These are phyloP conservation scores for Stichopus horrens DNA, from an alignment of 53 echinoderm and acorn worm species.

Conservation along the genomic window DNA sequence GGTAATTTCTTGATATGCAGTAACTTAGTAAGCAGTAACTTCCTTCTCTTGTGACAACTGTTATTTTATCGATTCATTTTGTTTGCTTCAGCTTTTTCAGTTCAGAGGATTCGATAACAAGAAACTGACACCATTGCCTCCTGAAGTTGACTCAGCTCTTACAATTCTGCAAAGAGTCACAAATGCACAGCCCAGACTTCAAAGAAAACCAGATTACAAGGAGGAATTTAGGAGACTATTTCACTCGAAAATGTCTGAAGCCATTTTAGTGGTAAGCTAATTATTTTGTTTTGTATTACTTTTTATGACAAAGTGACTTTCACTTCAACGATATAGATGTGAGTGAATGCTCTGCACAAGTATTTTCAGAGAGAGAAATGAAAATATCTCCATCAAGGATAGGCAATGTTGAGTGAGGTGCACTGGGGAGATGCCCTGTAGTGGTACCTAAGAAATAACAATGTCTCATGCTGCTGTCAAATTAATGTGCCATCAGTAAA, in stretches of 20 bases:
- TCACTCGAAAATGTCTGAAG: constrained; percentile 96
- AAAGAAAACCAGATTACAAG: constrained; percentile 77
- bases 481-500: too few relatives aligned
- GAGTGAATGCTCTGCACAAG: too few relatives aligned
- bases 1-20: too few relatives aligned
- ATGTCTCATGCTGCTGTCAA: too few relatives aligned
- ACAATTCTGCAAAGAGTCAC: constrained; percentile 78
- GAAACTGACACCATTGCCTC: constrained; percentile 83
- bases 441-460: too few relatives aligned
- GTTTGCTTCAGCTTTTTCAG: constrained; percentile 74
- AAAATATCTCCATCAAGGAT: too few relatives aligned
- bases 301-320: too few relatives aligned
- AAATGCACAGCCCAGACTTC: constrained; percentile 76
- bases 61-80: neutral
- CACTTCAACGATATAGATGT: too few relatives aligned
- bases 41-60: neutral
- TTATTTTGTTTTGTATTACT: neutral
- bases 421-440: too few relatives aligned
- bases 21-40: neutral
- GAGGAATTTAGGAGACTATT: constrained; percentile 86
- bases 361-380: too few relatives aligned
- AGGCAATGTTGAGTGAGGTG: too few relatives aligned
- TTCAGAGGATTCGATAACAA: constrained; percentile 82
- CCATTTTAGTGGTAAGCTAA: constrained; percentile 79
- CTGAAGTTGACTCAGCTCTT: constrained; percentile 68